Evolutionary conservation across 2,113 vertebrate genomes (phyloP), one percentile per base, ranked within the genome.

Genomic region (Cricetomys ansorgei): DNA sequence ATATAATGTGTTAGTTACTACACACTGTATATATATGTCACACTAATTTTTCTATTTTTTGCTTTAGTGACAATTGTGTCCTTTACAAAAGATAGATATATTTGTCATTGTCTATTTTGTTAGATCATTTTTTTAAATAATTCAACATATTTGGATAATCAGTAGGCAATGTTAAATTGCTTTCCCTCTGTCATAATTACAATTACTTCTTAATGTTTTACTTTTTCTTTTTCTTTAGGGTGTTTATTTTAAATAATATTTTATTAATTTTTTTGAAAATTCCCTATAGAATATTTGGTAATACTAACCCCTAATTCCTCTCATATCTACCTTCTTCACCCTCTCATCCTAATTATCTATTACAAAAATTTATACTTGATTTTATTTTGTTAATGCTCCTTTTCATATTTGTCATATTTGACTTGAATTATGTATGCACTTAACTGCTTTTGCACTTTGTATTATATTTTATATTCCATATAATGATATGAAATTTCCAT

Each of bases 21-120:
- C 88, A 95, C 0, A 0, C 19, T 96, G 73, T 92, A 90, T 96
- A 75, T 83, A 40, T 72, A 97, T 96, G 90, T 97, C 98, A 98
- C 86, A 97, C 97, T 87, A 62, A 79, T 97, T 98, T 98, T 98
- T 89, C 70, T 83, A 21, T 27, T 29, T 72, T 73, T 62, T 53
- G 0, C 34, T 70, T 91, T 94, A 81, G 55, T 96, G 84, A 88
- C 53, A 97, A 80, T 91, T 53, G 2, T 89, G 50, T 93, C 76
- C 97, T 75, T 76, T 0, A 23, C 37, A 69, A 75, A 84, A 95
- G 40, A 94, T 91, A 57, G 70, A 92, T 83, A 53, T 80, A 83
- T 53, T 90, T 96, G 37, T 34, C 72, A 17, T 62, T 85, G 95
- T 91, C 27, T 64, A 88, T n/a, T 69, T 29, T 94, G 73, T 62